phyloP scores from a whole-genome alignment of 1,140 invertebrate species.

The Vollenhovia emeryi region DNA sequence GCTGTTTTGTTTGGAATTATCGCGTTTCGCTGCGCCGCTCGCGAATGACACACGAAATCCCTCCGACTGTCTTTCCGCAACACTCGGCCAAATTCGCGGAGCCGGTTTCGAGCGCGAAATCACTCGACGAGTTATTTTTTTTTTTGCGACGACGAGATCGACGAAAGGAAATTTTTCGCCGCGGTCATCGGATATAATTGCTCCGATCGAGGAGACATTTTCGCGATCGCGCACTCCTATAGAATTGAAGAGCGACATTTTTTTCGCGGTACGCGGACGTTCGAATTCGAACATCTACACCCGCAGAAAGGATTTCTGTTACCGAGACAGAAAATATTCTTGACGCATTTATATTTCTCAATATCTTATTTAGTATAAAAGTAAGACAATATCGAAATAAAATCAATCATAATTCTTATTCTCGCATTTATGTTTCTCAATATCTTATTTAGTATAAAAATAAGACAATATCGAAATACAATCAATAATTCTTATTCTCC shows the following conservation, averaged over 20 bases:
- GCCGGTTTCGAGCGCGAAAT: background rate
- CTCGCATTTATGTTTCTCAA: no score
- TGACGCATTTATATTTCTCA: no score
- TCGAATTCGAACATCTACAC: background rate
- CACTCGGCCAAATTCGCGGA: background rate
- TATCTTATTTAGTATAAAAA: no score
- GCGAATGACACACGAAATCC: constrained; percentile 4
- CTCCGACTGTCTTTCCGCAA: background rate
- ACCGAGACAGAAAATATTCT: no score
- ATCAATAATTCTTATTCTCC: no score
- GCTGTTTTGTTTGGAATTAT: constrained; percentile 34
- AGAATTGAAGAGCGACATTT: background rate
- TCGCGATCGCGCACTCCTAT: background rate
- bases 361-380: no score
- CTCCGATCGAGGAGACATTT: background rate
- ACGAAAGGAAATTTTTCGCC: background rate
- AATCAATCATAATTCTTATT: no score
- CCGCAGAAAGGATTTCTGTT: no score
- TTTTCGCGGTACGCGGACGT: background rate
- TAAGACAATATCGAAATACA: no score
- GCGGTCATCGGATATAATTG: background rate
- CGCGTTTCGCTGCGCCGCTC: background rate
- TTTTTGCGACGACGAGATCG: background rate
- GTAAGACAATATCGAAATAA: no score
- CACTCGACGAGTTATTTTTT: no score